Conservation (phyloP, 1,140 invertebrate species). For the Anoplophora glabripennis region DNA sequence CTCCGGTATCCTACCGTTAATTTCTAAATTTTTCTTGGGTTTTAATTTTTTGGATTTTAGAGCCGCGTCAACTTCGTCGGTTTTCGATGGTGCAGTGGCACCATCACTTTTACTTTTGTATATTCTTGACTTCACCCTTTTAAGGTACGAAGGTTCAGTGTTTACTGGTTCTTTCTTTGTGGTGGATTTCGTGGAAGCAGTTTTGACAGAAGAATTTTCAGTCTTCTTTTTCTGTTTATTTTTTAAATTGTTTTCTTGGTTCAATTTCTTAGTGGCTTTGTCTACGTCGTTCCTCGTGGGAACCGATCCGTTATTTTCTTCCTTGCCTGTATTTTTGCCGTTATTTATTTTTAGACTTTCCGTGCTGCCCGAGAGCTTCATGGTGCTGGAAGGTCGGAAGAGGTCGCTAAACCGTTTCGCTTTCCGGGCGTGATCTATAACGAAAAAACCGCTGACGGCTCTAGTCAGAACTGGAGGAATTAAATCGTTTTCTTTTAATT, state of each 20-base stretch:
- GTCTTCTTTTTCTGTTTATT: conserved; percentile 1
- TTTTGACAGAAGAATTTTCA: conserved; percentile 7
- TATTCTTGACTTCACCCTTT: conserved; percentile 45
- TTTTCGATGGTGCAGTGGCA: conserved; percentile 23
- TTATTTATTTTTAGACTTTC: conserved; percentile 23
- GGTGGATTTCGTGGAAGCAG: conserved; percentile 5
- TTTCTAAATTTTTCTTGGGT: conserved; percentile 26
- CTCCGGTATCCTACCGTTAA: conserved; percentile 35
- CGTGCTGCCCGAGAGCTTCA: conserved; percentile 24
- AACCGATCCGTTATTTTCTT: conserved; percentile 1
- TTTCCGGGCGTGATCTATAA: conserved; percentile 39
- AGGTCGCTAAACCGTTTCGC: conserved; percentile 42
- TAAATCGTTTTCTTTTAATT: conserved; percentile 17
- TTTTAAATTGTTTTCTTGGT: not conserved
- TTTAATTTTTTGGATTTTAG: conserved; percentile 38
- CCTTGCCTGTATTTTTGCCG: conserved; percentile 14
- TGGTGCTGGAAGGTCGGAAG: conserved; percentile 30
- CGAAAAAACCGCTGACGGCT: conserved; percentile 40
- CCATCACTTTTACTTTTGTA: conserved; percentile 45
- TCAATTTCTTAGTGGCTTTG: conserved; percentile 10
- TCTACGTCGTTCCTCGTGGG: conserved; percentile 6
- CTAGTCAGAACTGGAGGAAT: conserved; percentile 29
- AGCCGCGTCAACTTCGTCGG: conserved; percentile 36
- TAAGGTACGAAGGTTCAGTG: conserved; percentile 39
- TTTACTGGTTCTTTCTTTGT: conserved; percentile 21